Percentiles rank a stretch among this genome's conserved stretches.
These are phyloP conservation scores for Ophion ellenae DNA, from an alignment of 2,888 invertebrate genomes.

Conservation along the genomic window DNA sequence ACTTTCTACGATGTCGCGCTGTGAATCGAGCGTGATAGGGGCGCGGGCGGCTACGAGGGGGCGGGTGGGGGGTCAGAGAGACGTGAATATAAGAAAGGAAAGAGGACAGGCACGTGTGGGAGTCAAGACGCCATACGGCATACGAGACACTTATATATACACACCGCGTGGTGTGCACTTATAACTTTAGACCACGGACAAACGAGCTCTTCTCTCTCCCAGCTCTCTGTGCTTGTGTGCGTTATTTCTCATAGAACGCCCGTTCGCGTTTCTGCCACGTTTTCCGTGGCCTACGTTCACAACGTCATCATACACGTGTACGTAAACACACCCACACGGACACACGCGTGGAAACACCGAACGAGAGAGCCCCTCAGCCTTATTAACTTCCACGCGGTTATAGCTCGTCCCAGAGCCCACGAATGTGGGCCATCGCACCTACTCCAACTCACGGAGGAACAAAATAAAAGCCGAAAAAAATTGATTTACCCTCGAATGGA, in stretches of 20 bases:
- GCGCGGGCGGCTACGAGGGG: slow-evolving; percentile 15
- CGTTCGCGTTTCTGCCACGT: slow-evolving; percentile 18
- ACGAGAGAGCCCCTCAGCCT: not conserved
- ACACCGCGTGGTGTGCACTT: slow-evolving; percentile 67
- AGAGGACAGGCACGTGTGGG: slow-evolving; percentile 78
- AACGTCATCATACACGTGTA: not conserved
- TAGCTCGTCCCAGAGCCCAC: not conserved
- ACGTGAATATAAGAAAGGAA: slow-evolving; percentile 50
- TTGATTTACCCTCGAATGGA: not conserved
- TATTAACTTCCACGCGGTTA: not conserved
- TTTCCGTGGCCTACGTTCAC: slow-evolving; percentile 4
- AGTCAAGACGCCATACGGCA: slow-evolving; percentile 80
- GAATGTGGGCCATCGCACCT: slow-evolving; percentile 3
- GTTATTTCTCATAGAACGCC: slow-evolving; percentile 24
- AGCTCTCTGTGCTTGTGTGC: not conserved
- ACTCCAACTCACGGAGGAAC: not conserved
- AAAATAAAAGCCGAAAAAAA: not conserved
- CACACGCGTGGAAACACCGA: not conserved
- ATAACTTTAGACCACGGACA: slow-evolving; percentile 73
- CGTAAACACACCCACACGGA: too few species aligned
- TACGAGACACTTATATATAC: slow-evolving; percentile 71
- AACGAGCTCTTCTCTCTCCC: slow-evolving; percentile 40
- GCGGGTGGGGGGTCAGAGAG: not conserved
- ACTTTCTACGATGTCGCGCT: slow-evolving; percentile 80
- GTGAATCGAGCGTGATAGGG: slow-evolving; percentile 47